A percentile compares a stretch with the other conserved stretches of the same genome.
Conservation (phyloP, 2,113 vertebrate genomes). For the Nannospalax galili region DNA sequence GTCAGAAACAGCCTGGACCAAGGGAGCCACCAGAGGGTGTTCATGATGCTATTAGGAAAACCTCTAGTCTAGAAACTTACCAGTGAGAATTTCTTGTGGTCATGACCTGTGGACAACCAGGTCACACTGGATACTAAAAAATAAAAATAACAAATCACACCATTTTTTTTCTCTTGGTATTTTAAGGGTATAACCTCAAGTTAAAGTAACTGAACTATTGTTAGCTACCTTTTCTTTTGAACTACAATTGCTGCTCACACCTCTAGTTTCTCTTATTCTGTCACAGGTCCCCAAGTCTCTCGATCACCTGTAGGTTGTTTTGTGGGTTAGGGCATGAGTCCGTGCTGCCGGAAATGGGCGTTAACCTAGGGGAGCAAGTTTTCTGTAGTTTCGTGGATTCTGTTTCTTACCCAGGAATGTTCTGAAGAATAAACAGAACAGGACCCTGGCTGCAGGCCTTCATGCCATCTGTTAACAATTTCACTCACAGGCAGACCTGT, state of each 20-base stretch:
- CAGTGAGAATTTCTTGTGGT: neutral
- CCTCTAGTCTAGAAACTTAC: neutral
- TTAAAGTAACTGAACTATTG: neutral
- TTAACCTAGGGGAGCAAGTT: neutral
- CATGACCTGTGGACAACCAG: neutral
- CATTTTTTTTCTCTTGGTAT: neutral
- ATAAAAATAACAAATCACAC: neutral
- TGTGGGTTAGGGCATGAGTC: neutral
- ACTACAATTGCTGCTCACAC: neutral
- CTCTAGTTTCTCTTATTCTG: neutral
- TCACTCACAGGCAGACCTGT: neutral
- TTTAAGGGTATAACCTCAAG: neutral
- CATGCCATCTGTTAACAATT: neutral
- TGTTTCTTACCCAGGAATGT: neutral
- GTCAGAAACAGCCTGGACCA: no score
- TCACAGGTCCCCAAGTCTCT: neutral
- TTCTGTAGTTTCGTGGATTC: neutral
- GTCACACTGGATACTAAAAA: neutral
- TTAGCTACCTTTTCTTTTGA: neutral
- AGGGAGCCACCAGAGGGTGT: neutral
- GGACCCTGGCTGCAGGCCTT: neutral
- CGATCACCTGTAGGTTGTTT: neutral
- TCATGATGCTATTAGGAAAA: accelerated
- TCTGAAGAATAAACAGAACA: neutral
- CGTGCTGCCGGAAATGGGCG: neutral